A percentile compares a stretch with the other conserved stretches of the same genome.
phyloP scores from a whole-genome alignment of 2,888 invertebrate genomes.

The Apamea epomidion region DNA sequence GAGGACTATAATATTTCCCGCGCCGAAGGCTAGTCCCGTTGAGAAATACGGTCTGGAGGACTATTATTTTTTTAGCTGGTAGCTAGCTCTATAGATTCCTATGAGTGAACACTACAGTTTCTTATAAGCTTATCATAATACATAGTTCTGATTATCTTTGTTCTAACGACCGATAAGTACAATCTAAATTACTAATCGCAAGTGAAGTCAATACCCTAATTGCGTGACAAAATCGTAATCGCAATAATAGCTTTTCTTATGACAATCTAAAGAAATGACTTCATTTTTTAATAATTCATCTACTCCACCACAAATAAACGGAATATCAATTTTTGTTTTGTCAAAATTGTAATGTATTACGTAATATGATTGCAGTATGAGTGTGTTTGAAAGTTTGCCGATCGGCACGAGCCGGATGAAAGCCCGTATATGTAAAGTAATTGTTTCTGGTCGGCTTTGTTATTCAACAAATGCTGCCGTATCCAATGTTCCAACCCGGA shows the following conservation, averaged over 20 bases:
- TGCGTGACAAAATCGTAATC: background rate
- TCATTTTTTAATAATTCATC: background rate
- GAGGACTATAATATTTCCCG: too few species aligned
- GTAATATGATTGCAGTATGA: background rate
- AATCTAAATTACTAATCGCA: constrained; percentile 3
- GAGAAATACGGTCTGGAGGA: too few species aligned
- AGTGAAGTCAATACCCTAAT: background rate
- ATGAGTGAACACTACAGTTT: background rate
- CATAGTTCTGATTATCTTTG: background rate
- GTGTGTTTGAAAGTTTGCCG: background rate
- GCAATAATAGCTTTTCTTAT: background rate
- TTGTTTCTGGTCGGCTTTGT: background rate
- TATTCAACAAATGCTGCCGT: background rate
- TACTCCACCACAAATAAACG: background rate
- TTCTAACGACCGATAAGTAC: constrained; percentile 2
- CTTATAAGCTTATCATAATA: constrained; percentile 13
- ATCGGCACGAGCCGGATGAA: background rate
- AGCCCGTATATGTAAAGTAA: background rate
- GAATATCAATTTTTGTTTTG: background rate
- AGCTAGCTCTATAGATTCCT: background rate
- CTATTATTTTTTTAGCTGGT: too few species aligned
- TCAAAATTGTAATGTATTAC: background rate
- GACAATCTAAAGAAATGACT: background rate
- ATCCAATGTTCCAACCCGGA: too few species aligned
- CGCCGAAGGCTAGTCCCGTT: too few species aligned